Evolutionary conservation across 2,888 invertebrate genomes (phyloP).

Genomic region (Teleiodes luculella): DNA sequence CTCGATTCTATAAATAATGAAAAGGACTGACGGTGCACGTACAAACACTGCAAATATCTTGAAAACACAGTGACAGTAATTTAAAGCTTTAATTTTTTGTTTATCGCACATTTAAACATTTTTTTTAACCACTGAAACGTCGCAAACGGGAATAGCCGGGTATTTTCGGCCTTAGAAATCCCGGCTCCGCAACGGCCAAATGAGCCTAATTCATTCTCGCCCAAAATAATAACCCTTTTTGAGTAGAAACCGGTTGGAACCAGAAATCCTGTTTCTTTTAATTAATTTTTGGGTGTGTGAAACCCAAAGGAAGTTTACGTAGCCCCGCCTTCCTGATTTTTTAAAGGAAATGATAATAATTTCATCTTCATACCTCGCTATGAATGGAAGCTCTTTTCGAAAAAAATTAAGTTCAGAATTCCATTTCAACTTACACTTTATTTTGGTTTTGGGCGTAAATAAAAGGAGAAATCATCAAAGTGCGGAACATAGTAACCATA

Average conservation of each 20-base stretch:
- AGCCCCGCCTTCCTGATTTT: not conserved
- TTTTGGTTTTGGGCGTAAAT: no score
- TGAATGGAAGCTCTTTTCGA: not conserved
- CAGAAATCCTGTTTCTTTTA: slow-evolving; percentile 11
- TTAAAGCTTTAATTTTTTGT: no score
- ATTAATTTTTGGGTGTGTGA: slow-evolving; percentile 11
- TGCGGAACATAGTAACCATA: no score
- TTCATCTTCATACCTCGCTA: not conserved
- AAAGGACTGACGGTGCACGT: no score
- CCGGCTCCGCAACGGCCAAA: slow-evolving; percentile 8
- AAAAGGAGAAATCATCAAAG: no score
- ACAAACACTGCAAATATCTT: no score
- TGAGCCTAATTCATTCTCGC: slow-evolving; percentile 15
- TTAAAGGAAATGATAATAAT: not conserved
- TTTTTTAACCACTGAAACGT: no score
- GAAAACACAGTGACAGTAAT: no score
- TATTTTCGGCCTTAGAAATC: not conserved
- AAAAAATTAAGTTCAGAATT: no score
- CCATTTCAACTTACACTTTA: no score
- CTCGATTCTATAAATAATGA: no score
- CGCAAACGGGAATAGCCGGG: not conserved
- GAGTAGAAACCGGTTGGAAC: not conserved
- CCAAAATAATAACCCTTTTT: slow-evolving; percentile 17
- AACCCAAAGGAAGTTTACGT: not conserved
- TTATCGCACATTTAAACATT: no score